phyloP scores from a whole-genome alignment of 2,888 invertebrate species.

The Asteroscopus sphinx region DNA sequence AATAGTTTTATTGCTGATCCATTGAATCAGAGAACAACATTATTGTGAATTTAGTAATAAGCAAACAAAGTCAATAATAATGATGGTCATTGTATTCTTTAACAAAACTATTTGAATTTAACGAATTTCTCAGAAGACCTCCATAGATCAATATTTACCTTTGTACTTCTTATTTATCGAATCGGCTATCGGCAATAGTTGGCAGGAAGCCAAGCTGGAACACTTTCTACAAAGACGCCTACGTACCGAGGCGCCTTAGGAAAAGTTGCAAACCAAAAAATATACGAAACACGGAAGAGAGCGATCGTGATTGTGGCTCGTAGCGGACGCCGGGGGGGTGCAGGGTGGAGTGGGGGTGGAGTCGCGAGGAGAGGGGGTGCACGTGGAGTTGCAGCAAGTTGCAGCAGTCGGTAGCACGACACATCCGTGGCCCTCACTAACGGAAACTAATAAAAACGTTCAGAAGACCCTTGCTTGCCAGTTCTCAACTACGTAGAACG shows the following conservation, averaged over 20 bases:
- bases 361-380: neutral
- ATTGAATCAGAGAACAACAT: neutral
- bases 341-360: neutral
- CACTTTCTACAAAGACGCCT: slow-evolving; percentile 25
- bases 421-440: slow-evolving; percentile 4
- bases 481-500: too few species aligned
- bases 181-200: slow-evolving; percentile 32
- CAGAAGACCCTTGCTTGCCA: neutral
- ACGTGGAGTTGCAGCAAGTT: slow-evolving; percentile 8
- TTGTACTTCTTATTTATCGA: slow-evolving; percentile 25
- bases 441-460: too few species aligned
- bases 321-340: neutral
- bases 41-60: too few species aligned
- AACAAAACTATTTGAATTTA: too few species aligned
- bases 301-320: slow-evolving; percentile 35
- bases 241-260: slow-evolving; percentile 14
- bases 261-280: slow-evolving; percentile 37
- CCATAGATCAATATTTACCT: slow-evolving; percentile 27
- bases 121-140: slow-evolving; percentile 14
- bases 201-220: slow-evolving; percentile 35
- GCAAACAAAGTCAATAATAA: too few species aligned
- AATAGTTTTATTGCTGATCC: neutral
- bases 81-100: too few species aligned
- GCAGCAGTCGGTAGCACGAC: slow-evolving; percentile 4
- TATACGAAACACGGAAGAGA: slow-evolving; percentile 35